Base-by-base conservation (phyloP, 2,113 vertebrate species). In the Pipa parva region DNA sequence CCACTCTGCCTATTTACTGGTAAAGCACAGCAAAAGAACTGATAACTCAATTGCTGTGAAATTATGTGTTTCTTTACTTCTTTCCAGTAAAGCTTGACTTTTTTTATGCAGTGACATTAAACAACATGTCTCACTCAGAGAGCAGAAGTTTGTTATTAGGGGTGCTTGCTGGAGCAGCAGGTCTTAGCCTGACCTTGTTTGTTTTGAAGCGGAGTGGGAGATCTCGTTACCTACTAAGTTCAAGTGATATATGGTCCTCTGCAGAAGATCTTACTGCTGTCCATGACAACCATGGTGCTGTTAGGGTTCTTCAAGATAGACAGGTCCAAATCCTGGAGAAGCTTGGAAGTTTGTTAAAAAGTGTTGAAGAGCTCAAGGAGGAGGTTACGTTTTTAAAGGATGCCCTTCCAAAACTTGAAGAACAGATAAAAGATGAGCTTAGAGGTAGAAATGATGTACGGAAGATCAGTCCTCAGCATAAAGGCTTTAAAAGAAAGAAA, bases 251-350 rank as follows among this genome's bases (percentile, higher is more conserved):
- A 7, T 67, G 73, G 11, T 64, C 78, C 15, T 73, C 69, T 64
- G 63, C 74, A 51, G 69, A 57, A 5, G 72, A 72, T 7, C 8
- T 28, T 74, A 66, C 17, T 75, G 77, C 37, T 24, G 46, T 58
- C 20, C 6, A 33, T 18, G 45, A 33, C n/a, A 48, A 45, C 65
- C 72, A 81, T 72, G 82, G 21, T 63, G 58, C 73, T 13, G 56
- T 82, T 31, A 24, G 73, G 62, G 63, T 81, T 64, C 52, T 86
- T 63, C 80, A 80, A 9, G 46, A 74, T 55, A 84, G 86, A 39
- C 94, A 97, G 60, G 69, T 85, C 7, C 92, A 95, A 79, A 91
- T 97, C 39, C 68, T 95, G 68, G 86, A 95, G 54, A 95, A 92
- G 54, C 72, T 99, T 17, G 92, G 92, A 20, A 88, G 85, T 31